Evolutionary conservation across 2,888 invertebrate genomes (phyloP), one percentile per base, ranked within the genome.

Genomic region (Tenodera sinensis): DNA sequence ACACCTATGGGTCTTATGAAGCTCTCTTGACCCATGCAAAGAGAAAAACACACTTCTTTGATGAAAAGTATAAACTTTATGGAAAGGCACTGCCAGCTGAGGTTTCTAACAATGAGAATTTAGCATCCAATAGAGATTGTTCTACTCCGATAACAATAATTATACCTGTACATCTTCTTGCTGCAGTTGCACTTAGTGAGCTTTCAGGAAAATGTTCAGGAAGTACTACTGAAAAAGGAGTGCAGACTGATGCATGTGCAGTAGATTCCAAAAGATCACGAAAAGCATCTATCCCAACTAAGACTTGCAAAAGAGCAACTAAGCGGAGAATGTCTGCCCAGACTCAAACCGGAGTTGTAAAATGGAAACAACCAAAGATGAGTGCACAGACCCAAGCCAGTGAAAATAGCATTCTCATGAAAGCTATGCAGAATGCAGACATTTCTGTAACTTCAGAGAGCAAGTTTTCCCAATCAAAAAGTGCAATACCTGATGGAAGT

Each of bases 11-110:
- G 12, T 94, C 93, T 0, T 94, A 94, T 12, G 95, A 95, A 83
- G 94, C 95, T 0, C 92, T 96, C 0, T 91, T 95, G 6, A 95
- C 95, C 0, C 96, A 96, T 92, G 92, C 95, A 30, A 93, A 94
- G 90, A 93, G 96, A 12, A 94, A 94, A 34, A 94, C 95, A 89
- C 96, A 92, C 87, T 82, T 89, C 8, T 90, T 92, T 87, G 89
- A 89, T 81, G 85, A 88, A 34, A 91, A 90, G 47, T 90, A 88
- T 82, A 89, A 83, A 28, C 42, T 84, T 27, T 87, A 54, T 89
- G 90, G 90, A 88, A 90, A 89, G 90, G 28, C 9, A 27, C n/a
- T 81, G 42, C 34, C 15, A n/a, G 27, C 28, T 3, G 30, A 47
- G 47, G 88, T 14, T 27, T n/a, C 83, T 28, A 30, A 88, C 2